Conservation (phyloP, 1,140 invertebrate genomes). For the Drosophila erecta region DNA sequence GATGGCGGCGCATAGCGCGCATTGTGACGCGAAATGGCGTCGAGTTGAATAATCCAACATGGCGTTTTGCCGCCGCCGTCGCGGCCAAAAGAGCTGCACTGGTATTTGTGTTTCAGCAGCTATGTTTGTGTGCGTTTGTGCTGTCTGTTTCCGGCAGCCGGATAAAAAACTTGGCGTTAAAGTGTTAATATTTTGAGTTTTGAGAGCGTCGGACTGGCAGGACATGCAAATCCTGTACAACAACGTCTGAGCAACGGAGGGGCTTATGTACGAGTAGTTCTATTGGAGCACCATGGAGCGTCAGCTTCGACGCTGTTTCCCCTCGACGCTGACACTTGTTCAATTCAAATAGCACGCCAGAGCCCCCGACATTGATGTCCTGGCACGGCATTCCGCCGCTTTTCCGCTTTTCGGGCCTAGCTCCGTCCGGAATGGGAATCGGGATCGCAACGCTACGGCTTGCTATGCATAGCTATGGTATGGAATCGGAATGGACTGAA, state of each 20-base stretch:
- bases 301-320: slow-evolving; percentile 65
- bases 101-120: slow-evolving; percentile 47
- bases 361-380: slow-evolving; percentile 73
- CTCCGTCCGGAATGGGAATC: slow-evolving; percentile 7
- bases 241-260: slow-evolving; percentile 14
- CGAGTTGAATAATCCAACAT: slow-evolving; percentile 82
- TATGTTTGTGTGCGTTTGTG: slow-evolving; percentile 39
- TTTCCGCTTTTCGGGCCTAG: slow-evolving; percentile 19
- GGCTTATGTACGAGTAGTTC: neutral
- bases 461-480: neutral
- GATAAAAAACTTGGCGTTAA: slow-evolving; percentile 82
- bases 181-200: slow-evolving; percentile 82
- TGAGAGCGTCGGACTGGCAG: slow-evolving; percentile 66
- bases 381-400: slow-evolving; percentile 63
- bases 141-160: slow-evolving; percentile 79
- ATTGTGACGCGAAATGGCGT: slow-evolving; percentile 81
- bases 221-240: slow-evolving; percentile 54
- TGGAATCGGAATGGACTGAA: slow-evolving; percentile 8
- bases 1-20: slow-evolving; percentile 77
- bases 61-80: slow-evolving; percentile 67
- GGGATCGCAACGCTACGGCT: neutral
- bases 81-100: slow-evolving; percentile 5
- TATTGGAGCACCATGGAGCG: slow-evolving; percentile 19
- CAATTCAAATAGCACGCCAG: slow-evolving; percentile 80
- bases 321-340: slow-evolving; percentile 79